Conservation (phyloP, 2,113 vertebrate species). For the Tinamus guttatus region DNA sequence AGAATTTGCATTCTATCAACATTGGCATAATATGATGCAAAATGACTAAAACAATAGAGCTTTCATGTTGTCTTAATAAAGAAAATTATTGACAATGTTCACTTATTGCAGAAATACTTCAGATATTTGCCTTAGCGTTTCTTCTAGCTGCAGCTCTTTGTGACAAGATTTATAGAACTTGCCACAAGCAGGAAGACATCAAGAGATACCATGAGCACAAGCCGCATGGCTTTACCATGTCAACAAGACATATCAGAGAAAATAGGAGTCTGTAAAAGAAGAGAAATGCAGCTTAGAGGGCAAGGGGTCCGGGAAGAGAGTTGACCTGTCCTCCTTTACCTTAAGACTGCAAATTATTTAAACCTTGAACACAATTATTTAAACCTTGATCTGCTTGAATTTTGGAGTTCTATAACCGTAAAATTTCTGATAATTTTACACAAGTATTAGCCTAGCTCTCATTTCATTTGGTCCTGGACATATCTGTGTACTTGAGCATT, state of each 20-base stretch:
- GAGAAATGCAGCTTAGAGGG: neutral
- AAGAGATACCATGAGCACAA: neutral
- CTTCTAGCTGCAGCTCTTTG: neutral
- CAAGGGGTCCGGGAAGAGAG: neutral
- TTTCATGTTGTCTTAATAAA: neutral
- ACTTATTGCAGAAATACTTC: neutral
- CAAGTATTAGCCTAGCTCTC: neutral
- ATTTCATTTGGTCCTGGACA: neutral
- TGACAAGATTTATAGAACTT: neutral
- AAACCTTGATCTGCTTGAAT: neutral
- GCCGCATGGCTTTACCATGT: neutral
- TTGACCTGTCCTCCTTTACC: neutral
- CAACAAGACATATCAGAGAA: neutral
- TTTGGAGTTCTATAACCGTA: neutral
- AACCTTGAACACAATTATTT: neutral
- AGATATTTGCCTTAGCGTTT: neutral
- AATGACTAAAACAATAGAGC: neutral
- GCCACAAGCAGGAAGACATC: neutral
- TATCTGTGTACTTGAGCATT: neutral
- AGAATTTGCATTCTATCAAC: neutral
- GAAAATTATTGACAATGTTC: neutral
- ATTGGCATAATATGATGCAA: neutral
- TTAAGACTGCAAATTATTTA: neutral
- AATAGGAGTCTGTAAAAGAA: neutral
- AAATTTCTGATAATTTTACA: neutral